Percentiles rank a stretch among this genome's conserved stretches.
Evolutionary conservation across 2,888 invertebrate species (phyloP).

Genomic region (Drosophila putrida): DNA sequence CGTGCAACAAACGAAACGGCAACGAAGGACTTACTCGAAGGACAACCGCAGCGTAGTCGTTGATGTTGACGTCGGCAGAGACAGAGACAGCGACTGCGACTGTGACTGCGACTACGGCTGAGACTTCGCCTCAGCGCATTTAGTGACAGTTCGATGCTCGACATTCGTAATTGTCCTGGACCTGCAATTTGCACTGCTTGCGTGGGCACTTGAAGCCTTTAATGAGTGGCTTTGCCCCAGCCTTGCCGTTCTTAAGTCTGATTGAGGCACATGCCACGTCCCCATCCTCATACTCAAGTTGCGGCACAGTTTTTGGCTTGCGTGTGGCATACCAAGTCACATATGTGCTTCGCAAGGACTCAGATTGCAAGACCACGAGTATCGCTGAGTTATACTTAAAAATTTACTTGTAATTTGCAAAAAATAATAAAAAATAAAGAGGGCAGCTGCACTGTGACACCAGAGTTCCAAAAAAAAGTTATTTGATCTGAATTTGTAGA

Average conservation of each 20-base stretch:
- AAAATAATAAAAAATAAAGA: neutral
- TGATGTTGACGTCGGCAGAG: no score
- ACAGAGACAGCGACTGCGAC: neutral
- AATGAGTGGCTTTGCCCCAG: conserved; percentile 56
- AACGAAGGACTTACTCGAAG: conserved; percentile 27
- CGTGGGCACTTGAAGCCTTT: conserved; percentile 56
- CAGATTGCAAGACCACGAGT: neutral
- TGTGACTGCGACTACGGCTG: neutral
- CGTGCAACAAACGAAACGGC: conserved; percentile 47
- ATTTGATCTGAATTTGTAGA: no score
- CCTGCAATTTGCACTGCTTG: conserved; percentile 57
- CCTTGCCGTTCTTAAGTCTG: conserved; percentile 33
- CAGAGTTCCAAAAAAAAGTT: no score
- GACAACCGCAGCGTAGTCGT: conserved; percentile 3
- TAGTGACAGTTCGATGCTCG: conserved; percentile 57
- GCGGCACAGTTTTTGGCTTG: conserved; percentile 2
- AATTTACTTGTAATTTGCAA: neutral
- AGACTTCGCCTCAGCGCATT: conserved; percentile 16
- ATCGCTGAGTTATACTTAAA: neutral
- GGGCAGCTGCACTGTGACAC: neutral
- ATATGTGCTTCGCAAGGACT: no score
- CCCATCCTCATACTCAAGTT: conserved; percentile 15
- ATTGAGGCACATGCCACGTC: conserved; percentile 33
- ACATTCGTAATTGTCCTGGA: conserved; percentile 19
- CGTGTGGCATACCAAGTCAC: neutral